Percentiles rank a stretch among this genome's conserved stretches.
Evolutionary conservation across 2,888 invertebrate species (phyloP).

Genomic region (Sisyra terminalis): DNA sequence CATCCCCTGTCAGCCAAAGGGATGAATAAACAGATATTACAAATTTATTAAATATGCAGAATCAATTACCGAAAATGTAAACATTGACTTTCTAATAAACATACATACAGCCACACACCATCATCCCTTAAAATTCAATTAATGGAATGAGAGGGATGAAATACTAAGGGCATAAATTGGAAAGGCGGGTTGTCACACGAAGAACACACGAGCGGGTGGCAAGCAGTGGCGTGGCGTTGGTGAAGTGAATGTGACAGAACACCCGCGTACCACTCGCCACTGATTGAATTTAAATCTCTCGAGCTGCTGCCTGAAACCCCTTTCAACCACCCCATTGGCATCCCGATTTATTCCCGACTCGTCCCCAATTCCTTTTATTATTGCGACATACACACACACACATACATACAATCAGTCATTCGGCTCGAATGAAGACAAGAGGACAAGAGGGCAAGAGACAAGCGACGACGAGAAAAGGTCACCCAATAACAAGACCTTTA

Average conservation of each 20-base stretch:
- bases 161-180: neutral
- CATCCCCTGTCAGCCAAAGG: constrained; percentile 2
- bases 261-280: too few relatives aligned
- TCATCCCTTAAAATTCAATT: too few relatives aligned
- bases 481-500: too few relatives aligned
- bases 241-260: too few relatives aligned
- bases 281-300: too few relatives aligned
- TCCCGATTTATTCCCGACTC: too few relatives aligned
- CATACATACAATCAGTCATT: neutral
- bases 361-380: neutral
- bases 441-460: neutral
- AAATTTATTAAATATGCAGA: constrained; percentile 9
- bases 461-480: too few relatives aligned
- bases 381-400: constrained; percentile 1
- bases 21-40: constrained; percentile 1
- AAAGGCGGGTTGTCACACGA: neutral
- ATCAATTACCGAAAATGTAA: constrained; percentile 10
- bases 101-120: neutral
- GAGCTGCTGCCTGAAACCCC: too few relatives aligned
- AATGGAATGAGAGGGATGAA: too few relatives aligned
- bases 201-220: neutral
- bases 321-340: too few relatives aligned
- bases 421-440: neutral
- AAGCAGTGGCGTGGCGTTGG: neutral
- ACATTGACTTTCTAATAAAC: constrained; percentile 10